Evolutionary conservation across 2,113 vertebrate genomes (phyloP).

Genomic region (Cyprinodon brontotheroides): DNA sequence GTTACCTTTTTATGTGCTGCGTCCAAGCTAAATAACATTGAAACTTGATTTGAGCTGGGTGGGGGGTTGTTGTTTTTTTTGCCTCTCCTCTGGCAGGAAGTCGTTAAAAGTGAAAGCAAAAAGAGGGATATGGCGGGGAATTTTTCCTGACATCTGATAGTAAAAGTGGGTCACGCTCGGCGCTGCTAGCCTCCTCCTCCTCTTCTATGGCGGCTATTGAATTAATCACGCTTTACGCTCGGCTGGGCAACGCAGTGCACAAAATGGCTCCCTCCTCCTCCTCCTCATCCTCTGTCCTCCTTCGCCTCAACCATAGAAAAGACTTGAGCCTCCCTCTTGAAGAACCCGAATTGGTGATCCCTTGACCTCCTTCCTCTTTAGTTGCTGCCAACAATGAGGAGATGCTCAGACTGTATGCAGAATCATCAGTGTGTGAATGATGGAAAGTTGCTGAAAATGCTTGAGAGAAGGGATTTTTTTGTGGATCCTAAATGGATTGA

Average conservation of each 20-base stretch:
- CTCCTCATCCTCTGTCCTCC: neutral
- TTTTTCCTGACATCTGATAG: constrained; percentile 80
- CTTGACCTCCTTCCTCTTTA: constrained; percentile 7
- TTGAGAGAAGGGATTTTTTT: neutral
- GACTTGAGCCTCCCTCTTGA: constrained; percentile 42
- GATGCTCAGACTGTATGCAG: constrained; percentile 29
- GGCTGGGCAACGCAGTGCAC: constrained; percentile 76
- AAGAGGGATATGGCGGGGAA: constrained; percentile 42
- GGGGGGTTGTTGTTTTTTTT: neutral
- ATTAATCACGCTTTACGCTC: constrained; percentile 94
- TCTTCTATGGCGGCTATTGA: constrained; percentile 90
- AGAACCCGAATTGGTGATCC: constrained; percentile 42
- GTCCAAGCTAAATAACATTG: neutral
- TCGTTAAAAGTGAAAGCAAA: constrained; percentile 19
- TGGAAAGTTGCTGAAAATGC: constrained; percentile 6
- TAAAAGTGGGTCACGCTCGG: constrained; percentile 93
- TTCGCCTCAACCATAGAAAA: constrained; percentile 36
- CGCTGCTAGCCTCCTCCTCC: constrained; percentile 85
- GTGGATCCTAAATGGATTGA: neutral
- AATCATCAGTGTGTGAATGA: constrained; percentile 44
- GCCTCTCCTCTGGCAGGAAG: constrained; percentile 39
- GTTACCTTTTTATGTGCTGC: neutral
- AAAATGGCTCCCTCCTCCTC: constrained; percentile 65
- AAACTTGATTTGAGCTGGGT: neutral
- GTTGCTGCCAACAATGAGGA: constrained; percentile 40